Base-by-base conservation (phyloP, 2,888 invertebrate genomes). In the Nowickia ferox region DNA sequence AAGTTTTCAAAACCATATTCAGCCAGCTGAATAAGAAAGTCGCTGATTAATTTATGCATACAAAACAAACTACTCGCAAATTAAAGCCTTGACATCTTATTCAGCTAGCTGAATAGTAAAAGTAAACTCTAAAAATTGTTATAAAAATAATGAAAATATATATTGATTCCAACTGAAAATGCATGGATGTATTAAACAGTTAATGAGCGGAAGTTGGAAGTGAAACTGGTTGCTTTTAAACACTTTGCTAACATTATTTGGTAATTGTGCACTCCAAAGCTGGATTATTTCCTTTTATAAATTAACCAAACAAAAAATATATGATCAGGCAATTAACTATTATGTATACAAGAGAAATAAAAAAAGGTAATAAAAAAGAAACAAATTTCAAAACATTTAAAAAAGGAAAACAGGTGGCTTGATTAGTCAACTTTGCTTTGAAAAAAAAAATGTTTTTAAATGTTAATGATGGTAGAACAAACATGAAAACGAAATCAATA, bases 171-270 rank as follows among this genome's bases (percentile, higher is more conserved):
- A n/a, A n/a, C n/a, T n/a, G n/a, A n/a, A n/a, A n/a, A n/a, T n/a
- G n/a, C n/a, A n/a, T n/a, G n/a, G n/a, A n/a, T n/a, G n/a, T n/a
- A n/a, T n/a, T n/a, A n/a, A 51, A 48, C 46, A 55, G 57, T 17
- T 42, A 78, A 61, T 74, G 69, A 76, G 65, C 78, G 85, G 85
- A 85, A 63, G 57, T 80, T 51, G n/a, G n/a, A 72, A 57, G 22
- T 57, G 22, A 65, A 63, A 57, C 38, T 44, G 51, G 40, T 72
- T 76, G 57, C 40, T 1, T 22, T 15, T 10, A 19, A 63, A 63
- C 10, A 51, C 2, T 42, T 77, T 30, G 11, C 68, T 22, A 17
- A 42, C 38, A 66, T 76, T 66, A 44, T 11, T 55, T 44, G 44
- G 8, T 44, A 19, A 38, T 78, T 79, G 63, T 63, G 44, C 17